A percentile compares a stretch with the other conserved stretches of the same genome.
Conservation (phyloP, 2,888 invertebrate species). For the Ophion obscuratus region DNA sequence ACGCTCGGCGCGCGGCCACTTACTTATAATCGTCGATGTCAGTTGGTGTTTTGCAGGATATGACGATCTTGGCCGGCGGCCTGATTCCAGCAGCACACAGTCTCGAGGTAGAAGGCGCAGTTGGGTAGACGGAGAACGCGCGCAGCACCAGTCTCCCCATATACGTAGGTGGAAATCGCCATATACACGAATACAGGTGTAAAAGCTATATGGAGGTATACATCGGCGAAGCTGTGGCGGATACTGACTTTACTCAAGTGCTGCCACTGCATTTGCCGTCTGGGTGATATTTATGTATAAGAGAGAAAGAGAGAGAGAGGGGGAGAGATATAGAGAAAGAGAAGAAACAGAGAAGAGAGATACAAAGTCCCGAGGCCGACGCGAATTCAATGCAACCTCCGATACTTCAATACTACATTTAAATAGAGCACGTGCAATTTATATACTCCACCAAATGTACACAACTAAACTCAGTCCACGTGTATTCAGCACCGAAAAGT, state of each 20-base stretch:
- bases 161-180: constrained; percentile 76
- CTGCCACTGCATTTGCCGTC: constrained; percentile 57
- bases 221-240: constrained; percentile 9
- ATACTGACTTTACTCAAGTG: constrained; percentile 48
- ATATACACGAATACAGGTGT: constrained; percentile 79
- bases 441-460: too few species aligned
- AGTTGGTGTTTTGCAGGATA: constrained; percentile 75
- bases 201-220: constrained; percentile 67
- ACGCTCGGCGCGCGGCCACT: constrained; percentile 61
- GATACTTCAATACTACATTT: too few species aligned
- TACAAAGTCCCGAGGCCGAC: too few species aligned
- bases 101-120: constrained; percentile 19
- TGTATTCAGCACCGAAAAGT: too few species aligned
- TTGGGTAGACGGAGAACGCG: constrained; percentile 53
- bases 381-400: too few species aligned
- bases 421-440: too few species aligned
- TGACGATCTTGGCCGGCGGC: constrained; percentile 71
- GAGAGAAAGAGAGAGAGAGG: constrained; percentile 23
- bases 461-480: too few species aligned
- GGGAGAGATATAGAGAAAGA: constrained; percentile 53
- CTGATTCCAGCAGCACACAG: constrained; percentile 58
- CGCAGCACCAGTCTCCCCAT: constrained; percentile 76
- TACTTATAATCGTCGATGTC: constrained; percentile 77
- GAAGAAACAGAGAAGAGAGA: constrained; percentile 55
- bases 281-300: constrained; percentile 25